Conservation (phyloP, 1,140 invertebrate species). For the Heliothis virescens region DNA sequence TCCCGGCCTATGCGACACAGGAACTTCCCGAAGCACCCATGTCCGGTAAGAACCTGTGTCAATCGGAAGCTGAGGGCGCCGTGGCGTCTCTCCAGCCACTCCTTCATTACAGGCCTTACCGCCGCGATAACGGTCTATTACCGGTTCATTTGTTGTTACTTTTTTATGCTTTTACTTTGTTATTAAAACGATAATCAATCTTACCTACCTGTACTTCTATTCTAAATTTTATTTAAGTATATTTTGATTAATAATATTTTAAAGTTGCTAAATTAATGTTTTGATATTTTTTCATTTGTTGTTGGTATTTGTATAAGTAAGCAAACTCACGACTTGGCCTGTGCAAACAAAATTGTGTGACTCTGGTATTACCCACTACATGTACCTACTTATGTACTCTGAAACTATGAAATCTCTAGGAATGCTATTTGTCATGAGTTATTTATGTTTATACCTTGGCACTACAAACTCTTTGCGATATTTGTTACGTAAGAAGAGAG, state of each 20-base stretch:
- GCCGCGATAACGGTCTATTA: no score
- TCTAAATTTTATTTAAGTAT: background rate
- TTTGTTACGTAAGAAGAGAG: slow-evolving; percentile 11
- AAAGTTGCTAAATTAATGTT: no score
- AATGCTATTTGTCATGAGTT: slow-evolving; percentile 10
- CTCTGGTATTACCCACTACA: background rate
- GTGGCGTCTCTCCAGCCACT: no score
- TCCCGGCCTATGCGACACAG: no score
- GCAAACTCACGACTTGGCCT: background rate
- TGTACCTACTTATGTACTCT: background rate
- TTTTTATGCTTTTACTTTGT: slow-evolving; percentile 23
- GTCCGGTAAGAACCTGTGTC: no score
- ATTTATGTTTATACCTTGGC: slow-evolving; percentile 21
- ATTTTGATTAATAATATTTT: no score
- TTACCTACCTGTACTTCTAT: slow-evolving; percentile 18
- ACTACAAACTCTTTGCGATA: slow-evolving; percentile 2
- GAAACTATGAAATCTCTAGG: background rate
- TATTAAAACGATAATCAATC: slow-evolving; percentile 7
- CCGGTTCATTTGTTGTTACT: slow-evolving; percentile 37
- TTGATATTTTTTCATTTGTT: no score
- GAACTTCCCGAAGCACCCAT: no score
- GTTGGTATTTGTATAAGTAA: no score
- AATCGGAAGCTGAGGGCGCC: no score
- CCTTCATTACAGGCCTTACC: no score
- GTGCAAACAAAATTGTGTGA: slow-evolving; percentile 4